A percentile compares a stretch with the other conserved stretches of the same genome.
phyloP scores from a whole-genome alignment of 2,888 invertebrate genomes.

The Ceraclea dissimilis region DNA sequence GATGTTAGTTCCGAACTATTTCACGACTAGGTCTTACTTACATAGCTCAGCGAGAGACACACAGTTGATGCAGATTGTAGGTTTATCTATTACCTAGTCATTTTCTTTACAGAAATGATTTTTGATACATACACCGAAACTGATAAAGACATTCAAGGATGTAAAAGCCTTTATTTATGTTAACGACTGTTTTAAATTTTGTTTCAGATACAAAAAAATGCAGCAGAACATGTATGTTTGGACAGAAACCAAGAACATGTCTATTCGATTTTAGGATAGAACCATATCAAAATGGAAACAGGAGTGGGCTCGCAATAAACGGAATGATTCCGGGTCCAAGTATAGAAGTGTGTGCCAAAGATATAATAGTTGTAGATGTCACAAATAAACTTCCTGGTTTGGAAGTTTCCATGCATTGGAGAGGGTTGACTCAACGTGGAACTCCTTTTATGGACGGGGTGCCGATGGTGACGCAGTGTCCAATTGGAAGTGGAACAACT shows the following conservation, averaged over 20 bases:
- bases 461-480: constrained; percentile 71
- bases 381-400: constrained; percentile 43
- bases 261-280: constrained; percentile 39
- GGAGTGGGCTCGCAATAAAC: constrained; percentile 36
- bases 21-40: too few species aligned
- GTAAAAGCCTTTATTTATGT: too few species aligned
- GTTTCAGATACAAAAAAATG: constrained; percentile 29
- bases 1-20: too few species aligned
- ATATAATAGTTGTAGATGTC: constrained; percentile 66
- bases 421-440: constrained; percentile 55
- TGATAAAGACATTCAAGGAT: too few species aligned
- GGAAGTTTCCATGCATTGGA: constrained; percentile 68
- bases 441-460: constrained; percentile 71
- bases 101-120: too few species aligned
- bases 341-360: constrained; percentile 62
- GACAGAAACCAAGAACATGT: constrained; percentile 43
- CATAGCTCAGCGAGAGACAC: too few species aligned
- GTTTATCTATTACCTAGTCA: too few species aligned
- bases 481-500: constrained; percentile 57
- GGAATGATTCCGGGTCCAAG: constrained; percentile 45
- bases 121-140: too few species aligned
- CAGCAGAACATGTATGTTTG: constrained; percentile 45
- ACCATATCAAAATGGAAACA: constrained; percentile 33
- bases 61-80: too few species aligned
- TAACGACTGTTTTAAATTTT: not conserved